Base-by-base conservation (phyloP, 2,888 invertebrate species). In the Chymomyza procnemis region DNA sequence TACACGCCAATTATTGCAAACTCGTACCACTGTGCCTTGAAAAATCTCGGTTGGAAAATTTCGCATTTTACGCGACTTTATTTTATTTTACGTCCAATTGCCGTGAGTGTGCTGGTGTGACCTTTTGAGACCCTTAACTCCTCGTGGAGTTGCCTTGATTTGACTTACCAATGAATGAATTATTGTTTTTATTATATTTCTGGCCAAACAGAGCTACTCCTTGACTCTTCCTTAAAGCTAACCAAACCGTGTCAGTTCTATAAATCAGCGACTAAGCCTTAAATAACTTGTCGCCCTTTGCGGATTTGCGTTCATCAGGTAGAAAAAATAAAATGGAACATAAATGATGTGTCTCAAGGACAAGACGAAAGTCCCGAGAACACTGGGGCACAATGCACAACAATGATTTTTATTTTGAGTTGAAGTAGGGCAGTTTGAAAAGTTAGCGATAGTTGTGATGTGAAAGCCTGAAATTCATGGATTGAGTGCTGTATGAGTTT, bases 271-370 rank as follows among this genome's bases (percentile, higher is more conserved):
- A n/a, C 8, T 41, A 3, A 41, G 34, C 34, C 34, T 41, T 9
- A 12, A 41, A 41, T 12, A 41, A 41, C 34, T 41, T 12, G 34
- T n/a, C 56, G 56, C 16, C 22, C 26, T 56, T 26, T 56, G 56
- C 19, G 56, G 30, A 56, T 56, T 56, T 56, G 56, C 16, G 56
- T 5, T n/a, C n/a, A 26, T 9, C 21, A 54, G 6, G 54, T 21
- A 54, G 19, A 54, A 26, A 56, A 22, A 26, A 26, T 30, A 22
- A 26, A 56, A 56, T 56, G 56, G 56, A 19, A 16, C 50, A 50
- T 18, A 19, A 50, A 50, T 50, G 50, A 50, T 50, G 50, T 50
- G 50, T 19, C 12, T 41, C 34, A 41, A 41, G 12, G 34, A 41
- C 12, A 41, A 41, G 9, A 12, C 34, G 34, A 41, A 41, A 12